Evolutionary conservation across 1,140 invertebrate genomes (phyloP), one percentile per base, ranked within the genome.

Genomic region (Megathymus violae): DNA sequence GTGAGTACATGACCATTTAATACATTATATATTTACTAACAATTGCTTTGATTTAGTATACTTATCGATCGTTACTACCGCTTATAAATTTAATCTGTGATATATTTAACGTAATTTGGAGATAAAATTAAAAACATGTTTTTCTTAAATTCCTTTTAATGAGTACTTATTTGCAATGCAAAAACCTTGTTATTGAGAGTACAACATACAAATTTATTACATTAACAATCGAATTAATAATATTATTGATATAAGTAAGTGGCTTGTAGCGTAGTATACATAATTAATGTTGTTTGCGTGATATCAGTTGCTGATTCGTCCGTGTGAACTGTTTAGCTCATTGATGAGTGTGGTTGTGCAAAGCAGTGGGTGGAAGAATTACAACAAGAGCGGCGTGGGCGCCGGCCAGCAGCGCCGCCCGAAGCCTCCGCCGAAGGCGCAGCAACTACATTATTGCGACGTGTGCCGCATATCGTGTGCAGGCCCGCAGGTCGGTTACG

Each of bases 401-500:
- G 94, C 92, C 44, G 93, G 92, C 27, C 93, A 92, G 83, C 94
- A 94, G 82, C 94, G 94, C 84, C 91, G 95, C 56, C 93, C 95
- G 0, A 97, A 97, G 87, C 94, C 95, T 10, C 95, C 96, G 10
- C 96, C 96, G 0, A 97, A 97, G 74, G 96, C 97, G 10, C 97
- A 98, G 80, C 97, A 98, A 79, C 92, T 98, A 46, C 97, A 98
- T 89, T 98, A 98, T 87, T 98, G 97, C 85, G 97, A 99, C 89
- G 97, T 99, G 3, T 99, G 98, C 91, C 99, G 99, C 84, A 99
- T 99, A 78, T 99, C 97, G 67, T 99, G 98, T 92, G 98, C 97
- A 70, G 98, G 98, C 0, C 97, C 97, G 1, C 97, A 97, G 93
- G 94, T 95, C 74, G 15, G n/a, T n/a, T n/a, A n/a, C n/a, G n/a